phyloP scores from a whole-genome alignment of 2,113 vertebrate species.

The Nymphicus hollandicus region DNA sequence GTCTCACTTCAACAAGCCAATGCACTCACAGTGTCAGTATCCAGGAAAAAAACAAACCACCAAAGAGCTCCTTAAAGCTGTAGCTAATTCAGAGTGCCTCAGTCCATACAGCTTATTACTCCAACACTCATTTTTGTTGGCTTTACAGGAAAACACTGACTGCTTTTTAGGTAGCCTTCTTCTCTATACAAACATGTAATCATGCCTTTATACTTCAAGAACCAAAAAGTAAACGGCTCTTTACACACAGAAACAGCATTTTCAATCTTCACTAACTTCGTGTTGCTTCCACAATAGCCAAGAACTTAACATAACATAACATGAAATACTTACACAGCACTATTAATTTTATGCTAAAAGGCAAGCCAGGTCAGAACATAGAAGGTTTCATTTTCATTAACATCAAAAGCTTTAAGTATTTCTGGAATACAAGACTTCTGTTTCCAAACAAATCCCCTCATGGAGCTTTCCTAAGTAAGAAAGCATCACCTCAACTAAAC shows the following conservation, averaged over 20 bases:
- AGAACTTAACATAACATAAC: not conserved
- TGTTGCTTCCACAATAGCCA: accelerated
- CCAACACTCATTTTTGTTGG: accelerated
- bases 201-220: accelerated
- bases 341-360: accelerated
- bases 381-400: accelerated
- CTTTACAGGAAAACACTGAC: accelerated
- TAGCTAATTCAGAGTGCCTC: not conserved
- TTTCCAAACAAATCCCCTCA: accelerated
- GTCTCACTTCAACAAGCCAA: not conserved
- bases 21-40: not conserved
- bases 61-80: not conserved
- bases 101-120: accelerated
- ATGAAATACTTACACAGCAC: accelerated
- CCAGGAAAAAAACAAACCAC: not conserved
- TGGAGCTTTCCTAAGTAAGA: accelerated
- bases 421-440: accelerated
- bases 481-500: accelerated
- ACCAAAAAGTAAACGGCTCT: accelerated
- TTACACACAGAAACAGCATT: accelerated
- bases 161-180: accelerated
- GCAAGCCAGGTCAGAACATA: accelerated
- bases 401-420: accelerated
- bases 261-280: not conserved
- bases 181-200: accelerated